Base-by-base conservation (phyloP, 2,113 vertebrate genomes). In the Pseudopodoces humilis region DNA sequence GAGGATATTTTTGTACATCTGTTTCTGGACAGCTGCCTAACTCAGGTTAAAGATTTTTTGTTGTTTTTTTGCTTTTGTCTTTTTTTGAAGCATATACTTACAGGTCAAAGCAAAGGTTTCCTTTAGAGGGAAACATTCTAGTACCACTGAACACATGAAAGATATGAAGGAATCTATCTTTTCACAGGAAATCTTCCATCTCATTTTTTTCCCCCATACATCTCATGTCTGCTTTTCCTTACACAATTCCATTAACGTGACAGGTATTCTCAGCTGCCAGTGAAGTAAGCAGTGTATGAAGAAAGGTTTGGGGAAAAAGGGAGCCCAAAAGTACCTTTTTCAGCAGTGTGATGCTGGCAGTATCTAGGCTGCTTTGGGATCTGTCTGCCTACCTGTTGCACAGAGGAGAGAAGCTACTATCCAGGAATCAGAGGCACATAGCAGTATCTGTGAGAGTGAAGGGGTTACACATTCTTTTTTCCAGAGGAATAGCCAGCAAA, bases 401-500 rank as follows among this genome's bases (percentile, higher is more conserved):
- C 21, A 77, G 67, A 92, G 52, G 21, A 77, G 30, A 79, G 46
- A 69, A 65, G 21, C 27, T 46, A 3, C 65, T 50, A 70, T 76
- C 63, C 59, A 94, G 33, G 84, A 85, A 37, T 95, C 55, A 83
- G 47, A 86, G 43, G 41, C 53, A 79, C 74, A 62, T 25, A 87
- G 84, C 74, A 94, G 83, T 88, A 78, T 56, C 33, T 0, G 0
- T 2, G 4, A 81, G 47, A 83, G 43, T n/a, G 35, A 49, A 21
- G 30, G 31, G 13, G 20, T 47, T 91, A 53, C 15, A 27, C 39
- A 59, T 93, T 92, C 69, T 75, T 80, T 90, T 93, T 97, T 93
- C 76, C 55, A 81, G 80, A 93, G 64, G 52, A 95, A 88, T 52
- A 93, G 30, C 56, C 76, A 78, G 68, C 23, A 88, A 96, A 94